Percentiles rank a stretch among this genome's conserved stretches.
These are phyloP conservation scores for Poeciliopsis prolifica DNA, from an alignment of 2,113 vertebrate species.

Conservation along the genomic window DNA sequence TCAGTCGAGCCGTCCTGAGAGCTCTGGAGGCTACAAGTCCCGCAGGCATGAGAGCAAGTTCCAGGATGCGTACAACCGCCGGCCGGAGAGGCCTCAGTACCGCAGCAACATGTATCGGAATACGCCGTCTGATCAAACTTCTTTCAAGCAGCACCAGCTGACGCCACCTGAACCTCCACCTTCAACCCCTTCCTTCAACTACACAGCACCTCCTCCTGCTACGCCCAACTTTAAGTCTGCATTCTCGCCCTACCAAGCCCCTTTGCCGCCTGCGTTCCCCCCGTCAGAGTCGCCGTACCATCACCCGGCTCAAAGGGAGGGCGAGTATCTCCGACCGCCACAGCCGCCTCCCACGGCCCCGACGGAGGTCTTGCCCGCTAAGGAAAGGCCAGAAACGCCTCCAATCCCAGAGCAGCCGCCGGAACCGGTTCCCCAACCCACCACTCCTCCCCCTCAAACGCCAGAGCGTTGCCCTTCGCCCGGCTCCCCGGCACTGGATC, in stretches of 20 bases:
- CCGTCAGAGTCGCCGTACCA: constrained; percentile 83
- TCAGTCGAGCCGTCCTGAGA: constrained; percentile 85
- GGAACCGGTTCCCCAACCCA: constrained; percentile 76
- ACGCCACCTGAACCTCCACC: constrained; percentile 80
- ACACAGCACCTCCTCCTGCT: constrained; percentile 83
- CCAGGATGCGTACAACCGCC: constrained; percentile 94
- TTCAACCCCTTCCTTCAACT: constrained; percentile 66
- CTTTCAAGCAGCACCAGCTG: constrained; percentile 86
- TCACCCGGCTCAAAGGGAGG: constrained; percentile 82
- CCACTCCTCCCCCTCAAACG: constrained; percentile 82
- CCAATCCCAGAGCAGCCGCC: constrained; percentile 87
- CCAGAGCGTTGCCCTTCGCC: constrained; percentile 90
- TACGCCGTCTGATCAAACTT: constrained; percentile 76
- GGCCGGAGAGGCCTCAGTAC: constrained; percentile 86
- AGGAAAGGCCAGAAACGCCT: constrained; percentile 86
- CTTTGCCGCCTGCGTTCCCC: constrained; percentile 82
- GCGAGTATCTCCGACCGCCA: constrained; percentile 85
- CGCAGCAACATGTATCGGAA: constrained; percentile 79
- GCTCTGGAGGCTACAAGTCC: constrained; percentile 86
- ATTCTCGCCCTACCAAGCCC: constrained; percentile 91
- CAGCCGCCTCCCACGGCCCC: constrained; percentile 73
- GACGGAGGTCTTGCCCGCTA: constrained; percentile 80
- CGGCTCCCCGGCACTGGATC: constrained; percentile 86
- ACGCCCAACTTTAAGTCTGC: constrained; percentile 87
- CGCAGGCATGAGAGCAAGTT: constrained; percentile 92